These are phyloP conservation scores for Nasonovia ribisnigri DNA, from an alignment of 2,888 invertebrate genomes.

Conservation along the genomic window DNA sequence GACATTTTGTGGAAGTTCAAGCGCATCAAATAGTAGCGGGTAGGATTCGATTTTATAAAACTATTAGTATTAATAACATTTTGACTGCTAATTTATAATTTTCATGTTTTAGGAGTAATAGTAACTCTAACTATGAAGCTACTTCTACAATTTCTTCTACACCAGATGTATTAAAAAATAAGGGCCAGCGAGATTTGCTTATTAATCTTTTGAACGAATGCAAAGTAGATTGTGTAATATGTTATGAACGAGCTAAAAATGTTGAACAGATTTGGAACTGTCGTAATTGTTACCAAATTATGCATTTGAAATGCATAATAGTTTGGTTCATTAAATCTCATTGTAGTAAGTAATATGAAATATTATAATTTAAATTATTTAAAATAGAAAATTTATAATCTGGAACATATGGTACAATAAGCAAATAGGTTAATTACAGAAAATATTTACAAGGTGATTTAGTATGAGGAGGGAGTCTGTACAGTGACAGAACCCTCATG, in stretches of 20 bases:
- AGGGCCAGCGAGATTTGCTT: constrained; percentile 81
- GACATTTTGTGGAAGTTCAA: constrained; percentile 16
- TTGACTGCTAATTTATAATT: not conserved
- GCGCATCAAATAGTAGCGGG: constrained; percentile 25
- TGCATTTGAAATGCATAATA: constrained; percentile 90
- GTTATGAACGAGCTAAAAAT: constrained; percentile 88
- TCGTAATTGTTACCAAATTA: constrained; percentile 89
- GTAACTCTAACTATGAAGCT: not conserved
- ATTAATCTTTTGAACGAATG: constrained; percentile 81
- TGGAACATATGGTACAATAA: too few species aligned
- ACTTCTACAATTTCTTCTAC: not conserved
- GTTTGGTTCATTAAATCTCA: constrained; percentile 92
- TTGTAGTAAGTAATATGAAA: constrained; percentile 71
- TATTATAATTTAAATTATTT: too few species aligned
- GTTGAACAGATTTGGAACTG: constrained; percentile 92
- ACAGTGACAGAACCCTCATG: too few species aligned
- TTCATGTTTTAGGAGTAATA: constrained; percentile 32
- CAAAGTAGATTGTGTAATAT: constrained; percentile 90
- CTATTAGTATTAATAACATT: not conserved
- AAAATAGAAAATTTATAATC: too few species aligned
- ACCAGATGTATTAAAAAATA: not conserved
- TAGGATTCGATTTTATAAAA: not conserved
- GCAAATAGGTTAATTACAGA: too few species aligned
- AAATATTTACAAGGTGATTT: too few species aligned
- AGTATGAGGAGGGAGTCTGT: too few species aligned